These are phyloP conservation scores for Drosophila siamana DNA, from an alignment of 2,888 invertebrate species.

Conservation along the genomic window DNA sequence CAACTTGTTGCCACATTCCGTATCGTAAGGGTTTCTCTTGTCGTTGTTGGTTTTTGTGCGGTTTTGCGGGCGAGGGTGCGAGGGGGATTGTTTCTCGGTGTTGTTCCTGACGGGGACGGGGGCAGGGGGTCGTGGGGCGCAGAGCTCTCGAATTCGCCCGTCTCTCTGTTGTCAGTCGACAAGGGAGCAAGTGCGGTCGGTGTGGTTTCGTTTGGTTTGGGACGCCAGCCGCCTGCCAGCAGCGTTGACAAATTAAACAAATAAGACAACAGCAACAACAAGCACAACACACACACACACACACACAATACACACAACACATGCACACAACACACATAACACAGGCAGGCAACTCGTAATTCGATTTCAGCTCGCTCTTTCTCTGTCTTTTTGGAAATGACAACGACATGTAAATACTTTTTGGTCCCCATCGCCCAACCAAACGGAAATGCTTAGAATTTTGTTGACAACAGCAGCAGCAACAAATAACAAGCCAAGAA, in stretches of 20 bases:
- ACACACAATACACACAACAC: conserved; percentile 12
- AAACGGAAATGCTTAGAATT: conserved; percentile 61
- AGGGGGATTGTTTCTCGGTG: not conserved
- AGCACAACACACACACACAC: conserved; percentile 10
- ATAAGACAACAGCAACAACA: conserved; percentile 66
- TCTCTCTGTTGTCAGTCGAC: conserved; percentile 33
- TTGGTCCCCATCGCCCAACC: conserved; percentile 19
- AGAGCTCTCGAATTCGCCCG: not conserved
- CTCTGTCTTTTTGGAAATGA: conserved; percentile 42
- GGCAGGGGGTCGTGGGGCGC: too few relatives aligned
- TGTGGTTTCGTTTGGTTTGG: conserved; percentile 8
- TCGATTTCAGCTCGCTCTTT: conserved; percentile 59
- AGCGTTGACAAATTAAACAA: conserved; percentile 75
- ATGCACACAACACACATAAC: conserved; percentile 27
- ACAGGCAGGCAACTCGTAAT: conserved; percentile 53
- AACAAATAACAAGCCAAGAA: conserved; percentile 30
- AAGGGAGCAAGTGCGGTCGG: conserved; percentile 41
- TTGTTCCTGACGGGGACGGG: not conserved
- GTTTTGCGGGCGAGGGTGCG: not conserved
- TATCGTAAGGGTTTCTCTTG: conserved; percentile 6
- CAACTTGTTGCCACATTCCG: conserved; percentile 58
- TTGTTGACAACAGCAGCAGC: conserved; percentile 54
- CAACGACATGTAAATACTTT: conserved; percentile 77
- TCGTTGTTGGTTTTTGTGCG: not conserved
- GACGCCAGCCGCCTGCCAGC: conserved; percentile 5